These are phyloP conservation scores for Paguma larvata DNA, from an alignment of 2,797 vertebrate species.

Conservation along the genomic window DNA sequence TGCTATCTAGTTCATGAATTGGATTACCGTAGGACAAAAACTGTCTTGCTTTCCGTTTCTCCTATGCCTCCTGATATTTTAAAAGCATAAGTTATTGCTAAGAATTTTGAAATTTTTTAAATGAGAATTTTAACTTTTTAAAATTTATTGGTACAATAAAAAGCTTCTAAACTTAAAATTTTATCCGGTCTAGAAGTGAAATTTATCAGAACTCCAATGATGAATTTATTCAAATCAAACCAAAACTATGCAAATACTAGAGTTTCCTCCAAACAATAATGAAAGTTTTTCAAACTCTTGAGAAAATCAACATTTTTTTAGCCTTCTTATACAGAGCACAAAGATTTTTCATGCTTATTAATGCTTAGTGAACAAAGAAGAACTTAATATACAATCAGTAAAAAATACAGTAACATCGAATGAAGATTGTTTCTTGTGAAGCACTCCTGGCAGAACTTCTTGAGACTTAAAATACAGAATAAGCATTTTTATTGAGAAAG, in stretches of 20 bases:
- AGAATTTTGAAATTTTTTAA: neutral
- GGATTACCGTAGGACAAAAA: neutral
- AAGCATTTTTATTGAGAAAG: neutral
- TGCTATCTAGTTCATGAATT: neutral
- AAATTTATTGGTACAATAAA: neutral
- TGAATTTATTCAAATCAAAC: constrained; percentile 37
- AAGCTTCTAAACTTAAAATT: constrained; percentile 48
- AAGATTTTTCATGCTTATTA: neutral
- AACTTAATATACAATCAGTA: neutral
- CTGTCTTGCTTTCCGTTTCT: constrained; percentile 27
- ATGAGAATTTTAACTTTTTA: neutral
- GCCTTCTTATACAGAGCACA: neutral
- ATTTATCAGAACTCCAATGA: neutral
- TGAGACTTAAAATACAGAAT: constrained; percentile 31
- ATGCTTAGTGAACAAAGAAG: neutral
- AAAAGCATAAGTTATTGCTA: neutral
- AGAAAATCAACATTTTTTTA: constrained; percentile 43
- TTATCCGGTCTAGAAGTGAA: neutral
- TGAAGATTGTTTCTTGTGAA: constrained; percentile 21
- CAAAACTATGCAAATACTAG: neutral
- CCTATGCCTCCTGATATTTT: neutral
- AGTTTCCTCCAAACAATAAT: neutral
- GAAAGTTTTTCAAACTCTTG: neutral
- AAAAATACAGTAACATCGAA: neutral
- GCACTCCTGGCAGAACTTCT: neutral